Evolutionary conservation across 2,888 invertebrate species (phyloP).

Genomic region (Exocentrus adspersus): DNA sequence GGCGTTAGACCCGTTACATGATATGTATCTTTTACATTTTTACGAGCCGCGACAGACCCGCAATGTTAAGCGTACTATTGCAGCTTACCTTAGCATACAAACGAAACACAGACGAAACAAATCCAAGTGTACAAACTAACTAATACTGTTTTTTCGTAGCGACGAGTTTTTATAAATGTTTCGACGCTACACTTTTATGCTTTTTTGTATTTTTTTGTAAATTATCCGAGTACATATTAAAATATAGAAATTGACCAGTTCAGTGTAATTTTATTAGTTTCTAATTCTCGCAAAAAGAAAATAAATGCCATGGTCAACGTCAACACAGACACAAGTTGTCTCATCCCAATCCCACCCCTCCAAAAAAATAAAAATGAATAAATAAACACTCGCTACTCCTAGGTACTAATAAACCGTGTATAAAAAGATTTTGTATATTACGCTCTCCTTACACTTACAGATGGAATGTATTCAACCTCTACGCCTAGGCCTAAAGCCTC

Average conservation of each 20-base stretch:
- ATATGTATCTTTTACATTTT: slow-evolving; percentile 45
- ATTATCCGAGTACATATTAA: slow-evolving; percentile 34
- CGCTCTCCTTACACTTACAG: slow-evolving; percentile 8
- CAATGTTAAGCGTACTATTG: slow-evolving; percentile 36
- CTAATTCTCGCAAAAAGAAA: neutral
- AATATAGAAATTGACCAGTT: slow-evolving; percentile 32
- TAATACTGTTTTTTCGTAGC: slow-evolving; percentile 50
- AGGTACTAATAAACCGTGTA: slow-evolving; percentile 21
- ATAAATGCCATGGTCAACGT: slow-evolving; percentile 18
- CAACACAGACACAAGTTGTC: slow-evolving; percentile 21
- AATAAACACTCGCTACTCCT: too few species aligned
- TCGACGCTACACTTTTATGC: slow-evolving; percentile 41
- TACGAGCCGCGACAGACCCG: slow-evolving; percentile 16
- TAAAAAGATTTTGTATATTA: slow-evolving; percentile 26
- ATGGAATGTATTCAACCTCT: slow-evolving; percentile 28
- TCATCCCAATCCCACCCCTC: neutral
- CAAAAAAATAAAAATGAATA: too few species aligned
- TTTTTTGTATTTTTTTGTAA: slow-evolving; percentile 47
- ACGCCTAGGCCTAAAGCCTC: neutral
- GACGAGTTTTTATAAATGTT: slow-evolving; percentile 55
- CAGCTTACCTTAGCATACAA: slow-evolving; percentile 16
- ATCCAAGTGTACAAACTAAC: slow-evolving; percentile 30
- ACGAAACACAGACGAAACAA: slow-evolving; percentile 14
- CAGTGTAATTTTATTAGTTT: neutral
- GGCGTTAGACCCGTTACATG: slow-evolving; percentile 40